phyloP scores from a whole-genome alignment of 2,888 invertebrate species.

The Megastigmus dorsalis region DNA sequence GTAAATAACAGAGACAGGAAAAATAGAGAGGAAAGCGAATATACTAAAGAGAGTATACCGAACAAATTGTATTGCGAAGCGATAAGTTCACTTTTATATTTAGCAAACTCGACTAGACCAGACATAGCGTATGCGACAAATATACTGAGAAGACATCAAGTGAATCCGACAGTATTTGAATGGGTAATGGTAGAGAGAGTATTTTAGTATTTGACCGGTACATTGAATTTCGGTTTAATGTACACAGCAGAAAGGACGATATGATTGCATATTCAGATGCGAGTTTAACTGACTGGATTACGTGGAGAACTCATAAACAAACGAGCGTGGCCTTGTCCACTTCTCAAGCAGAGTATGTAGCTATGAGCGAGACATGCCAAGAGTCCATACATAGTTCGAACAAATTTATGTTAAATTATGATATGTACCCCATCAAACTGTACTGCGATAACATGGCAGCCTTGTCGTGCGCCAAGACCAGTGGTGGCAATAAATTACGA shows the following conservation, averaged over 20 bases:
- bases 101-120: neutral
- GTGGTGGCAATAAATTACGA: no score
- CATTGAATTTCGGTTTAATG: no score
- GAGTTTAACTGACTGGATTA: neutral
- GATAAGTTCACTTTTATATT: neutral
- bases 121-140: neutral
- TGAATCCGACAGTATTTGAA: no score
- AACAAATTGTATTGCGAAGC: neutral
- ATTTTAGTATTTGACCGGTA: neutral
- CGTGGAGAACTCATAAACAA: neutral
- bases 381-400: neutral
- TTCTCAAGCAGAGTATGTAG: no score
- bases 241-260: no score
- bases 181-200: no score
- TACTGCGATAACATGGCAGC: neutral
- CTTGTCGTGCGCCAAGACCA: neutral
- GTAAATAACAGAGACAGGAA: no score
- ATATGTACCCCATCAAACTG: neutral
- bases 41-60: no score
- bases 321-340: no score
- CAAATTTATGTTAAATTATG: neutral
- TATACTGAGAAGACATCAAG: neutral
- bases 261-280: no score
- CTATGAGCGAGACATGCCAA: conserved; percentile 8
- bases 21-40: no score